Evolutionary conservation across 2,888 invertebrate genomes (phyloP).

Genomic region (Gari tellinella): DNA sequence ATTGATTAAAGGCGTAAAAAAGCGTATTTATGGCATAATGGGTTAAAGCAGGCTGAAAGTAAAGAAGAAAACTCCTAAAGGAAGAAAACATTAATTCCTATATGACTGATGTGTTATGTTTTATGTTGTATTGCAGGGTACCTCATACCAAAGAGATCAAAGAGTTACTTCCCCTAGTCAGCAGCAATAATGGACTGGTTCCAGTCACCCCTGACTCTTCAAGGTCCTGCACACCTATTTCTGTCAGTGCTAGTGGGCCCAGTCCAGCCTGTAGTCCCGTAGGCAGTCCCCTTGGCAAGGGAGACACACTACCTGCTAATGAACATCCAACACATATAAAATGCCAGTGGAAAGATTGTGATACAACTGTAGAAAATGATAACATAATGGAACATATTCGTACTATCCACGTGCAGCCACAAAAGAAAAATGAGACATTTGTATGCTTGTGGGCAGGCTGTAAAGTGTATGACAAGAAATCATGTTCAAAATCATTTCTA

Average conservation of each 20-base stretch:
- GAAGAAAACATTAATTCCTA: too few species aligned
- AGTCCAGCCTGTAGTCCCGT: constrained; percentile 49
- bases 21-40: too few species aligned
- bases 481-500: constrained; percentile 96
- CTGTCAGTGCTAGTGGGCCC: constrained; percentile 47
- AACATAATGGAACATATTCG: constrained; percentile 80
- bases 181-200: constrained; percentile 31
- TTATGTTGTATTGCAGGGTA: constrained; percentile 60
- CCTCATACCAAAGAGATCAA: constrained; percentile 51
- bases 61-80: too few species aligned
- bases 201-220: constrained; percentile 66
- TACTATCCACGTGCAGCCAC: constrained; percentile 85
- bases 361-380: constrained; percentile 65
- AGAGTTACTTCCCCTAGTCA: constrained; percentile 58
- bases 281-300: constrained; percentile 57
- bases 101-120: too few species aligned
- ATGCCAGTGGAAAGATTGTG: constrained; percentile 83
- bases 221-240: constrained; percentile 71
- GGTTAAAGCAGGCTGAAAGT: too few species aligned
- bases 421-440: constrained; percentile 91
- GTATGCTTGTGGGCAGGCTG: constrained; percentile 97
- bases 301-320: constrained; percentile 55
- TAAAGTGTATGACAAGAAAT: constrained; percentile 96
- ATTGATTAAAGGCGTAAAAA: too few species aligned
- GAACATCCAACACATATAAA: constrained; percentile 48